Evolutionary conservation across 2,113 vertebrate species (phyloP).

Genomic region (Barbus barbus): DNA sequence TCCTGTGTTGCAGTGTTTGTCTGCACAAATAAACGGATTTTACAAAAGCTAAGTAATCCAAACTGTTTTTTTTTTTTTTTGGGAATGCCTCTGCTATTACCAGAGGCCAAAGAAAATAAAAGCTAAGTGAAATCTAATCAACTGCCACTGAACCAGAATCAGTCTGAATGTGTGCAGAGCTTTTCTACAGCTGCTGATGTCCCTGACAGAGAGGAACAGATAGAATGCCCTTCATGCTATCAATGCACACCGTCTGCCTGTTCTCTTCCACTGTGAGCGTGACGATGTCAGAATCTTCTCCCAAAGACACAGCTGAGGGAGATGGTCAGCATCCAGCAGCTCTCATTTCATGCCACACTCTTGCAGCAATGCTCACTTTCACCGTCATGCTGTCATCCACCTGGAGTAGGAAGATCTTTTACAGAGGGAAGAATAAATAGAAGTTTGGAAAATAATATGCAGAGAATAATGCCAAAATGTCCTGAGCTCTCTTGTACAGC

Average conservation of each 20-base stretch:
- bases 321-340: constrained; percentile 40
- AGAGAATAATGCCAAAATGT: constrained; percentile 20
- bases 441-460: constrained; percentile 33
- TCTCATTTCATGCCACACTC: constrained; percentile 37
- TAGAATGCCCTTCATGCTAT: constrained; percentile 17
- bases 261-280: neutral
- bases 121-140: constrained; percentile 13
- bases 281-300: constrained; percentile 9
- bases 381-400: constrained; percentile 30
- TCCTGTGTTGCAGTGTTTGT: neutral
- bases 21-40: neutral
- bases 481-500: neutral
- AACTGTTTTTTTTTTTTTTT: neutral
- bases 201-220: constrained; percentile 9
- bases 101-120: neutral
- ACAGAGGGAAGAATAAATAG: constrained; percentile 30
- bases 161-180: neutral
- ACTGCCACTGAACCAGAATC: neutral
- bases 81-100: neutral
- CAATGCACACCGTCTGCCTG: constrained; percentile 14
- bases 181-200: constrained; percentile 25
- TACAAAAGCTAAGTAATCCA: neutral
- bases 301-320: constrained; percentile 22
- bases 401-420: constrained; percentile 14
- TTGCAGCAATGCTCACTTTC: constrained; percentile 2